A percentile compares a stretch with the other conserved stretches of the same genome.
phyloP scores from a whole-genome alignment of 2,113 vertebrate species.

The Ciconia stormi region DNA sequence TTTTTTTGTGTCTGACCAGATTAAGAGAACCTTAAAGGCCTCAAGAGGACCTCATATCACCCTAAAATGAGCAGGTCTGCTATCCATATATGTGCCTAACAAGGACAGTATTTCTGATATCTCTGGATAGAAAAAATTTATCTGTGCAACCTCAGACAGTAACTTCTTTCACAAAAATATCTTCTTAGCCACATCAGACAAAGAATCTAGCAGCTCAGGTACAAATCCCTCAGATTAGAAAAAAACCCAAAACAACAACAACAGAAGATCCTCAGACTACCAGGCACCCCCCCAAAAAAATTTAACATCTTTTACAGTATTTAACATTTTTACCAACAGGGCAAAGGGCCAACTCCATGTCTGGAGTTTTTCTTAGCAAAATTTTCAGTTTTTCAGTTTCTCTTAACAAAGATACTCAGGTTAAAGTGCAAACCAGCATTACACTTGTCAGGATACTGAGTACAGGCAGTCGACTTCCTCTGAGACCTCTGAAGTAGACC shows the following conservation, averaged over 20 bases:
- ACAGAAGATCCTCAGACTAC: not conserved
- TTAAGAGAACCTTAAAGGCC: not conserved
- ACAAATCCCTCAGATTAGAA: not conserved
- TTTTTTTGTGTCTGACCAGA: not conserved
- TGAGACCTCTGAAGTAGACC: not conserved
- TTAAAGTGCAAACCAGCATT: not conserved
- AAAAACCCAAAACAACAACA: not conserved
- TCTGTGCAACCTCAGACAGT: not conserved
- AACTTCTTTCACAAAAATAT: not conserved
- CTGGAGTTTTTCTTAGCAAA: not conserved
- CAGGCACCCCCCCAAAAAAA: rapidly evolving
- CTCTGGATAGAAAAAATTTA: not conserved
- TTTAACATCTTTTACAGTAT: not conserved
- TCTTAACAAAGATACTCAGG: not conserved
- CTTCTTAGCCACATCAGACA: not conserved
- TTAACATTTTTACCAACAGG: not conserved
- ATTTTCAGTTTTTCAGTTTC: not conserved
- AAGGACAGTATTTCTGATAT: not conserved
- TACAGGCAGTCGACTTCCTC: not conserved
- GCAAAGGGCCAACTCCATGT: not conserved
- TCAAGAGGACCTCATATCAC: not conserved
- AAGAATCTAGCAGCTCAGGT: not conserved
- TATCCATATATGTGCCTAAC: not conserved
- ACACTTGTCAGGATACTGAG: not conserved
- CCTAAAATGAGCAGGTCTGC: not conserved